phyloP scores from a whole-genome alignment of 2,797 vertebrate species.

The Sebastolobus alascanus region DNA sequence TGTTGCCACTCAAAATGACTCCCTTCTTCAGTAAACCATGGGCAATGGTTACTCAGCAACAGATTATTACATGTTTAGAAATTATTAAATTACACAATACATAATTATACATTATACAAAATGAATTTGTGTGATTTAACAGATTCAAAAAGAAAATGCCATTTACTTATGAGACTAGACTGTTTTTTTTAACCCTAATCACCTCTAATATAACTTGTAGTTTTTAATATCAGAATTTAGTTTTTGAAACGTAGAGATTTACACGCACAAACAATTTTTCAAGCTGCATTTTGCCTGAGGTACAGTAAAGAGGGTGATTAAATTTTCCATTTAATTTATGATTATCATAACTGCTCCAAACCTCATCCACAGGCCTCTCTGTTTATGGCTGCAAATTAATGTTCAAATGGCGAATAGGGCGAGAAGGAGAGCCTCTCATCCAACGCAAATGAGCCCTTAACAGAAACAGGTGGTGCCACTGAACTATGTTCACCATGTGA shows the following conservation, averaged over 20 bases:
- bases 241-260: neutral
- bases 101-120: neutral
- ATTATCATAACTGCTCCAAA: conserved; percentile 13
- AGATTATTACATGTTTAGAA: conserved; percentile 14
- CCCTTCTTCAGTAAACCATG: neutral
- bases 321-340: conserved; percentile 30
- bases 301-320: neutral
- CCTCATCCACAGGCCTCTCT: conserved; percentile 4
- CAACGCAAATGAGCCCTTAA: conserved; percentile 42
- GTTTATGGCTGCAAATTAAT: conserved; percentile 36
- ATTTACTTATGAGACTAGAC: neutral
- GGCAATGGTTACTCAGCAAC: conserved; percentile 24
- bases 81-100: neutral
- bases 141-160: neutral
- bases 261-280: neutral
- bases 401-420: conserved; percentile 36
- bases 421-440: conserved; percentile 31
- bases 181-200: neutral
- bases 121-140: neutral
- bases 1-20: conserved; percentile 49
- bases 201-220: neutral
- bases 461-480: conserved; percentile 61
- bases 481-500: conserved; percentile 51
- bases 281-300: conserved; percentile 2
- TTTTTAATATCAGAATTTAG: neutral